These are phyloP conservation scores for Edolisoma coerulescens DNA, from an alignment of 2,113 vertebrate genomes.

Conservation along the genomic window DNA sequence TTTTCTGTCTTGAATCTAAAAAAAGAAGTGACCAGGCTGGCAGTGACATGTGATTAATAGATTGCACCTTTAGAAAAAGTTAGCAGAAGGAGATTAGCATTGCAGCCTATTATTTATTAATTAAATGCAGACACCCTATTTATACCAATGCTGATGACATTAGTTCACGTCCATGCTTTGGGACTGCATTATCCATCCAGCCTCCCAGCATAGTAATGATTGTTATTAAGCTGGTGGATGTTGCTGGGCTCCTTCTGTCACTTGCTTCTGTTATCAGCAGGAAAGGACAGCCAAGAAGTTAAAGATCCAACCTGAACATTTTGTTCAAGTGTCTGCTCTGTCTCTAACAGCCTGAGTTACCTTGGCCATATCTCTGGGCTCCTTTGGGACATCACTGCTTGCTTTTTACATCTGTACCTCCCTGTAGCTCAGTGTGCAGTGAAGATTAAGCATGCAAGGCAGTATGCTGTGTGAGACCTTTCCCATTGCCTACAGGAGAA, in stretches of 20 bases:
- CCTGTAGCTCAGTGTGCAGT: not conserved
- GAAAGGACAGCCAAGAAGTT: not conserved
- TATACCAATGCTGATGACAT: constrained; percentile 55
- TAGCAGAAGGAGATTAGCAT: constrained; percentile 58
- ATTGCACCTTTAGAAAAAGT: constrained; percentile 58
- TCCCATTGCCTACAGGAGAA: not conserved
- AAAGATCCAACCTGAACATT: not conserved
- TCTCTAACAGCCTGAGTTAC: not conserved
- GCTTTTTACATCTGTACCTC: not conserved
- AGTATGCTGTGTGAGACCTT: not conserved
- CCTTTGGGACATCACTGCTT: not conserved
- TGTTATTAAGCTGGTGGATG: not conserved
- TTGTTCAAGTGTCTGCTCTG: not conserved
- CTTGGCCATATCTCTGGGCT: not conserved
- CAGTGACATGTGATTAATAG: constrained; percentile 62
- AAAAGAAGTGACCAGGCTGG: constrained; percentile 52
- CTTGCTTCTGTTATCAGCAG: not conserved
- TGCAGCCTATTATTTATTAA: constrained; percentile 66
- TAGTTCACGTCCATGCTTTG: constrained; percentile 26
- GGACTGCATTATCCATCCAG: not conserved
- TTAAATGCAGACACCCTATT: constrained; percentile 61
- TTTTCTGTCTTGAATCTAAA: constrained; percentile 34
- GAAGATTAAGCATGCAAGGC: not conserved
- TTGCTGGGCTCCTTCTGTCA: not conserved
- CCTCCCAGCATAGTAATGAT: not conserved